Base-by-base conservation (phyloP, 2,113 vertebrate genomes). In the Tachysurus fulvidraco region DNA sequence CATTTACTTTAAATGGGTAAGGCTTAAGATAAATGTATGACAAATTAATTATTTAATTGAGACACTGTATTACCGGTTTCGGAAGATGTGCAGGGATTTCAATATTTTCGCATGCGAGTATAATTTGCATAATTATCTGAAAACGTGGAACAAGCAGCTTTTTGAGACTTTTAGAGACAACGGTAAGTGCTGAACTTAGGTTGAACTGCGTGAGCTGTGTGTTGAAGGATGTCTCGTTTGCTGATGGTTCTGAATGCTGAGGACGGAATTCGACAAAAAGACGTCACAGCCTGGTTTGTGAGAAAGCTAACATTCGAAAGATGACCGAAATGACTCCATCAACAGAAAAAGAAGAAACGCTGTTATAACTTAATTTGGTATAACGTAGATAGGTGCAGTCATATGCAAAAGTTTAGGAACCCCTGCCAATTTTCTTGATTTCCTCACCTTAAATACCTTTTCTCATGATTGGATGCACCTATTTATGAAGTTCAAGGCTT, bases 1-100 rank as follows among this genome's bases (percentile, higher is more conserved):
- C 89, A 89, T 89, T 89, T 89, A 88, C 83, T 88, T 89, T 36
- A 71, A 84, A 59, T 73, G 69, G 19, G 57, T 12, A 62, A 65
- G 62, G 81, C 80, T 80, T 88, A 83, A 36, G 46, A 77, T 52
- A 73, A 73, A 73, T 71, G 73, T 86, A 69, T 83, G 86, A 71
- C 77, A 83, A 59, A 88, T 88, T 71, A 87, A 89, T 89, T 64
- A 80, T 79, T 81, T 54, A 77, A 80, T 64, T 67, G 80, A 25
- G 23, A 80, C 62, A 74, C 85, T 83, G 85, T 81, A 64, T 81
- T 85, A 77, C 41, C 54, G 54, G 57, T 83, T 85, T 87, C 59
- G 87, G 57, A n/a, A 59, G 52, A 60, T 65, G 25, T 11, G 44
- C 19, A 41, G 50, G 36, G 28, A 57, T 57, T 36, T 36, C 50